phyloP scores from a whole-genome alignment of 2,888 invertebrate species.

The Agapostemon virescens region DNA sequence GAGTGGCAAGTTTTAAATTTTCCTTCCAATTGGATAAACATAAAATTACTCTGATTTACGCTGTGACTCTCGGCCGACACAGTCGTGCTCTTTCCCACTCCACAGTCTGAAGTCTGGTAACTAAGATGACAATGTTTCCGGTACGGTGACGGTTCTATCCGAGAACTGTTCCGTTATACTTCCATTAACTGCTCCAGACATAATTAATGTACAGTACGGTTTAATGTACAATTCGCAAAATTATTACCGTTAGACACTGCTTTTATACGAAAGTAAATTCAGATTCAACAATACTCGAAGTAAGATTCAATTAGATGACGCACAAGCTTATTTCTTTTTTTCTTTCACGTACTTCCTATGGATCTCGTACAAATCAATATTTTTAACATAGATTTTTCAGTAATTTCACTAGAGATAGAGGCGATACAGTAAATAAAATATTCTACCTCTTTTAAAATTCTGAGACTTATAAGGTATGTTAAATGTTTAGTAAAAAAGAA shows the following conservation, averaged over 20 bases:
- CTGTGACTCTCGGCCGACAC: constrained; percentile 62
- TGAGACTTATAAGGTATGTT: not conserved
- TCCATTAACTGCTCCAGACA: constrained; percentile 33
- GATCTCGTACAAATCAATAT: not conserved
- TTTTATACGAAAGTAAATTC: not conserved
- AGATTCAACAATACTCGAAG: not conserved
- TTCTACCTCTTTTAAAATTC: not conserved
- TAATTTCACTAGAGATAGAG: not conserved
- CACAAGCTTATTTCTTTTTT: not conserved
- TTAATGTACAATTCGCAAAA: not conserved
- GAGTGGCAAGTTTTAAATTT: constrained; percentile 70
- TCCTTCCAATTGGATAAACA: constrained; percentile 67
- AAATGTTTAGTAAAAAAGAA: not conserved
- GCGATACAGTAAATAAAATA: not conserved
- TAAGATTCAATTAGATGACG: not conserved
- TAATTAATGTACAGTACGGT: constrained; percentile 29
- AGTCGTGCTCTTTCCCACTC: constrained; percentile 58
- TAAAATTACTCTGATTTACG: constrained; percentile 66
- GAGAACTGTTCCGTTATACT: constrained; percentile 56
- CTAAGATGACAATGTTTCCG: constrained; percentile 68
- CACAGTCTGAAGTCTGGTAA: constrained; percentile 54
- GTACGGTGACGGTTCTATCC: constrained; percentile 51
- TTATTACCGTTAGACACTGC: not conserved
- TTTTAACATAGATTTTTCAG: not conserved
- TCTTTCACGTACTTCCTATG: not conserved